Evolutionary conservation across 23 tunicate species (phyloP).

Genomic region (Corella eumyota): DNA sequence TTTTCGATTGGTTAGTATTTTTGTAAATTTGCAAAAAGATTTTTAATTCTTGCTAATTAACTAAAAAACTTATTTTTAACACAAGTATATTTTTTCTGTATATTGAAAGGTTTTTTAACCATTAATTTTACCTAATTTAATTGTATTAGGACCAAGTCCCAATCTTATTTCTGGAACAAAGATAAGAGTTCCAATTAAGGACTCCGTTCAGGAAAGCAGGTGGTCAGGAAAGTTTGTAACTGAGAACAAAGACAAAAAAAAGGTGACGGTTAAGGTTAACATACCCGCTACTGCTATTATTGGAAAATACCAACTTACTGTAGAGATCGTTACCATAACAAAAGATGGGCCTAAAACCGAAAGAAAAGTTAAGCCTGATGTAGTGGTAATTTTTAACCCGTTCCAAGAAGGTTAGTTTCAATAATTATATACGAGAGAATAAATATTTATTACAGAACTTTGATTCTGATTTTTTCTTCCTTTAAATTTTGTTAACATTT

Average conservation of each 20-base stretch:
- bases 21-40: not conserved
- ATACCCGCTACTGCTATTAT: constrained; percentile 51
- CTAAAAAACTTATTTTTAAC: not conserved
- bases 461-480: too few species aligned
- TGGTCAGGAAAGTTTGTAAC: constrained; percentile 13
- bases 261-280: constrained; percentile 27
- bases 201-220: constrained; percentile 9
- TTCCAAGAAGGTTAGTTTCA: constrained; percentile 17
- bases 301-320: constrained; percentile 31
- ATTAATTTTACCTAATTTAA: not conserved
- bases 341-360: constrained; percentile 12
- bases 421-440: too few species aligned
- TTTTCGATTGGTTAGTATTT: constrained; percentile 51
- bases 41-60: not conserved
- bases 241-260: constrained; percentile 4
- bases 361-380: constrained; percentile 21
- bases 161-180: constrained; percentile 9
- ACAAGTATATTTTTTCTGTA: not conserved
- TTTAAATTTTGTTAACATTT: not conserved
- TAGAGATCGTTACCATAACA: constrained; percentile 21
- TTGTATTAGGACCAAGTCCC: constrained; percentile 34
- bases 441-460: too few species aligned
- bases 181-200: constrained; percentile 13
- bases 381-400: constrained; percentile 56
- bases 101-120: not conserved